Base-by-base conservation (phyloP, 1,140 invertebrate species). In the Diuraphis noxia region DNA sequence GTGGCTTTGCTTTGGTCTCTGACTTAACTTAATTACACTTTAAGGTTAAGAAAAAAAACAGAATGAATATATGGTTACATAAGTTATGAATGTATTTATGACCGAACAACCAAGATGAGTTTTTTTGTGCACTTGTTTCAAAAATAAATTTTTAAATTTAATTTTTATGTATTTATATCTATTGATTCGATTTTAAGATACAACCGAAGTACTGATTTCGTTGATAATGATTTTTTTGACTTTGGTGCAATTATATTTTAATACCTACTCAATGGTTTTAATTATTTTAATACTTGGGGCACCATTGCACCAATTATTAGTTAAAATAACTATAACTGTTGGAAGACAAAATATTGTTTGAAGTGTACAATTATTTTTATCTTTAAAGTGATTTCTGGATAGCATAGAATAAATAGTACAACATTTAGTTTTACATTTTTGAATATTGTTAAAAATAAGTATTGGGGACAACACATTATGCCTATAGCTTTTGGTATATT, bases 331-430 rank as follows among this genome's bases (percentile, higher is more conserved):
- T 88, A 63, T 40, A 0, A 41, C 40, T 63, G 52, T 63, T 85
- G 49, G 49, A 88, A 63, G 86, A 88, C 49, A 38, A 63, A 63
- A 88, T 88, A n/a, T 10, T 88, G 25, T 40, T 40, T 46, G 17
- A 72, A 52, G 25, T 36, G 21, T 36, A 36, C 23, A 49, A 52
- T 86, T 36, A 34, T 41, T 30, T 84, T 85, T 23, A 46, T 46
- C 17, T 46, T n/a, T 46, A 49, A 34, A n/a, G 6, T 8, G 23
- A 8, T 30, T 86, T 86, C 23, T 49, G 7, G 36, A 36, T 86
- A 49, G 25, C 36, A 49, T 19, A 85, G 25, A 85, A 87, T 38
- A 3, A 34, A 34, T 23, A 36, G 13, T 38, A 49, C 21, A 49
- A 49, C 46, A 49, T 49, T 36, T 7, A 56, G 36, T 13, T 38